Conservation (phyloP, 1,140 invertebrate genomes). For the Lordiphosa collinella region DNA sequence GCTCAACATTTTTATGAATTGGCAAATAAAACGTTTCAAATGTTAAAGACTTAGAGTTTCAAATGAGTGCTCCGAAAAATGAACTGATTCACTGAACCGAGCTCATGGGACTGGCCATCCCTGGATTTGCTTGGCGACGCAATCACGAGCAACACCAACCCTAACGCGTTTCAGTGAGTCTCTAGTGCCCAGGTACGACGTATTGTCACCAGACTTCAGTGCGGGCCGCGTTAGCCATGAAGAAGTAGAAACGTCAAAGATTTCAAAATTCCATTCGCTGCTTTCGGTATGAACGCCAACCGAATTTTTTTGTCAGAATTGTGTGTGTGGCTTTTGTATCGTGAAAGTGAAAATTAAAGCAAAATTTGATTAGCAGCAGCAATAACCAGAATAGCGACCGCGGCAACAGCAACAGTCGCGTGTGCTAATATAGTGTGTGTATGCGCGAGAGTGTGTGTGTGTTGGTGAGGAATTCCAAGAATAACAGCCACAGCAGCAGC, state of each 20-base stretch:
- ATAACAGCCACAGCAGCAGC: constrained; percentile 31
- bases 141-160: too few species aligned
- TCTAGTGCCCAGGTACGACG: too few species aligned
- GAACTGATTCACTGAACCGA: too few species aligned
- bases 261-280: constrained; percentile 13
- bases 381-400: not conserved
- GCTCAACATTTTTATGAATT: too few species aligned
- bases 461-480: constrained; percentile 50
- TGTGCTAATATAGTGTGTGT: constrained; percentile 24
- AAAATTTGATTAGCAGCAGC: constrained; percentile 36
- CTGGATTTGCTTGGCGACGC: too few species aligned
- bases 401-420: constrained; percentile 18
- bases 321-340: constrained; percentile 19
- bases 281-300: constrained; percentile 19
- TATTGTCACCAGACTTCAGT: too few species aligned
- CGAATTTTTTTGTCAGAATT: not conserved
- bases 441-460: constrained; percentile 17
- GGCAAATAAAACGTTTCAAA: too few species aligned
- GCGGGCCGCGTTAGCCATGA: too few species aligned
- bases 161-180: too few species aligned
- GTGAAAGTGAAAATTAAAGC: constrained; percentile 42
- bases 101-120: too few species aligned
- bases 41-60: too few species aligned
- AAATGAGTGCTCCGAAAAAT: too few species aligned
- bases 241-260: not conserved